These are phyloP conservation scores for Meandrusa payeni DNA, from an alignment of 2,888 invertebrate genomes.

Conservation along the genomic window DNA sequence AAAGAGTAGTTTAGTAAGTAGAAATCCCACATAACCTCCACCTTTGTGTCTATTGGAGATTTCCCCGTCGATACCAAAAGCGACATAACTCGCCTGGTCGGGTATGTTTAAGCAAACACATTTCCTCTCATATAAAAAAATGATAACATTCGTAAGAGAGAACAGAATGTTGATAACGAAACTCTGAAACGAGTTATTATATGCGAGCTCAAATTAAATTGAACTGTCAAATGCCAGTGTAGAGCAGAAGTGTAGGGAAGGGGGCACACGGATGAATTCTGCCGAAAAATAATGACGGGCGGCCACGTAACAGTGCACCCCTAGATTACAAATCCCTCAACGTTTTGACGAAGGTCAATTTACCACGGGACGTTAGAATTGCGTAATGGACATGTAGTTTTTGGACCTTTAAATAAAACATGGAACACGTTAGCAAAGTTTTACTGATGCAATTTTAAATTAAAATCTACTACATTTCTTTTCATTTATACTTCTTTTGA, in stretches of 20 bases:
- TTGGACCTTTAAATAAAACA: constrained; percentile 4
- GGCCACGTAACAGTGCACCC: constrained; percentile 39
- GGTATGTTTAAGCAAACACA: no score
- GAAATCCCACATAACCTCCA: no score
- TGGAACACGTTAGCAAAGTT: background rate
- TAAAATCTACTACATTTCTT: no score
- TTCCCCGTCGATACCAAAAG: no score
- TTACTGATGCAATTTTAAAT: no score
- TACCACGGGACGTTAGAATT: constrained; percentile 13
- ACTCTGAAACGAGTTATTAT: constrained; percentile 16
- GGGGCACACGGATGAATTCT: constrained; percentile 34
- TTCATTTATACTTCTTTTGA: no score
- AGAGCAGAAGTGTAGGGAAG: constrained; percentile 33
- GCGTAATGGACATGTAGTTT: constrained; percentile 10
- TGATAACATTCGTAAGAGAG: no score
- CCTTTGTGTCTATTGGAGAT: no score
- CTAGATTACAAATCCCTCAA: constrained; percentile 43
- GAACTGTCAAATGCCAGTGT: constrained; percentile 42
- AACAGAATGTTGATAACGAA: no score
- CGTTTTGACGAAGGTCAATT: constrained; percentile 28
- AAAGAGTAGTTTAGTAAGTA: no score
- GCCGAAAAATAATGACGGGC: constrained; percentile 38
- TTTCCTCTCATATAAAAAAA: no score
- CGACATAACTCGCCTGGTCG: no score
- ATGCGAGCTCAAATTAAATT: constrained; percentile 26